Percentiles rank a stretch among this genome's conserved stretches.
These are phyloP conservation scores for Temnothorax curvispinosus DNA, from an alignment of 1,140 invertebrate genomes.

Conservation along the genomic window DNA sequence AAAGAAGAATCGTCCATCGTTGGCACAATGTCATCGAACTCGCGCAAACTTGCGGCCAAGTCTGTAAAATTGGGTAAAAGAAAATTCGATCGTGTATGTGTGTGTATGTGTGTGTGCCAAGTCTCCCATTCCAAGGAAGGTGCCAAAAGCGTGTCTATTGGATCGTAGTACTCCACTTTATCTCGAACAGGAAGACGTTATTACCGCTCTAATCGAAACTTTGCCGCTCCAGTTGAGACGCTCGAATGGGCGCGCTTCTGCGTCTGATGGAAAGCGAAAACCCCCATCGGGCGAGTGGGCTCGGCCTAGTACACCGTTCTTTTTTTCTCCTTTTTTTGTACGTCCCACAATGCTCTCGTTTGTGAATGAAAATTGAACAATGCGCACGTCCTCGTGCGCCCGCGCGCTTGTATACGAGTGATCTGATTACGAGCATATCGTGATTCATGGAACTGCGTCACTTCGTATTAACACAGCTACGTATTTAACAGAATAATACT, in stretches of 20 bases:
- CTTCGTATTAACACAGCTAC: not conserved
- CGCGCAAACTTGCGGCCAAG: not conserved
- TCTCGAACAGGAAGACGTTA: slow-evolving; percentile 51
- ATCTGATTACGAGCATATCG: slow-evolving; percentile 49
- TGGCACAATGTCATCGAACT: not conserved
- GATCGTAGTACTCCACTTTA: slow-evolving; percentile 41
- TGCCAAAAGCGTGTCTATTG: slow-evolving; percentile 40
- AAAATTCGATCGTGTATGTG: not conserved
- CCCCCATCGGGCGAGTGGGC: slow-evolving; percentile 24
- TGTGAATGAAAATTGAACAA: slow-evolving; percentile 53
- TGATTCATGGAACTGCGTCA: slow-evolving; percentile 52
- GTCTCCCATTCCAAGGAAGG: not conserved
- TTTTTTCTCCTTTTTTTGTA: not conserved
- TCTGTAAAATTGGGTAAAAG: not conserved
- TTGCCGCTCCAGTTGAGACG: slow-evolving; percentile 51
- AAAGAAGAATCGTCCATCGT: not conserved
- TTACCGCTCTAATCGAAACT: slow-evolving; percentile 50
- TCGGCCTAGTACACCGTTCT: not conserved
- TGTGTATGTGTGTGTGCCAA: not conserved
- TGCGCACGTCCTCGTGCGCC: not conserved
- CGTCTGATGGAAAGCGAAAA: slow-evolving; percentile 49
- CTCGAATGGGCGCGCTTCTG: slow-evolving; percentile 34
- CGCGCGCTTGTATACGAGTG: not conserved
- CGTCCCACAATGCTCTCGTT: slow-evolving; percentile 32
- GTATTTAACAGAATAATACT: slow-evolving; percentile 31